Conservation (phyloP, 1,140 invertebrate genomes). For the Druon quercuslanigerum region DNA sequence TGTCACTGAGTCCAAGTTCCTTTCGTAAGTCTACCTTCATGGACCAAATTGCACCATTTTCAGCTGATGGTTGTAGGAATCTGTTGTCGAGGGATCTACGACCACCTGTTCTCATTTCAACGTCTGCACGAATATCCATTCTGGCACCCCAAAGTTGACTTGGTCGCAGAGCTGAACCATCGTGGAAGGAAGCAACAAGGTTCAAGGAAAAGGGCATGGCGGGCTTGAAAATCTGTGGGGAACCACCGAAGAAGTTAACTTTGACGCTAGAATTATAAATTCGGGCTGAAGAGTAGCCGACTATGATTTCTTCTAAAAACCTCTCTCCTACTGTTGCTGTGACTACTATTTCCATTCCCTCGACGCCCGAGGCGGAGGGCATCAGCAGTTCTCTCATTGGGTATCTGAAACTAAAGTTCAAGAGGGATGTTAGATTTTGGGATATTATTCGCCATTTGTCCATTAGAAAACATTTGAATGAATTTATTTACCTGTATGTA, state of each 20-base stretch:
- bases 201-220: constrained; percentile 88
- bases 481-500: constrained; percentile 76
- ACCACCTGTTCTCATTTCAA: constrained; percentile 77
- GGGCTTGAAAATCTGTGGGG: constrained; percentile 95
- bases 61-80: constrained; percentile 77
- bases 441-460: background rate
- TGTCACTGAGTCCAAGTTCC: constrained; percentile 76
- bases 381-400: constrained; percentile 85
- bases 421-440: background rate
- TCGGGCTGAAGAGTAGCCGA: constrained; percentile 90
- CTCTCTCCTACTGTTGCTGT: constrained; percentile 92
- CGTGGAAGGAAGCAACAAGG: constrained; percentile 85
- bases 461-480: constrained; percentile 13
- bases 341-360: constrained; percentile 90
- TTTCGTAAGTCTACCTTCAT: constrained; percentile 84
- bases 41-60: constrained; percentile 83
- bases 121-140: constrained; percentile 79
- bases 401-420: constrained; percentile 82
- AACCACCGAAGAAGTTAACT: constrained; percentile 90
- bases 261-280: constrained; percentile 91
- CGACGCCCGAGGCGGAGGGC: constrained; percentile 80
- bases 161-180: constrained; percentile 81
- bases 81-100: constrained; percentile 77
- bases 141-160: constrained; percentile 76
- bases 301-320: constrained; percentile 89